phyloP scores from a whole-genome alignment of 2,888 invertebrate genomes.

The Brenthis daphne region DNA sequence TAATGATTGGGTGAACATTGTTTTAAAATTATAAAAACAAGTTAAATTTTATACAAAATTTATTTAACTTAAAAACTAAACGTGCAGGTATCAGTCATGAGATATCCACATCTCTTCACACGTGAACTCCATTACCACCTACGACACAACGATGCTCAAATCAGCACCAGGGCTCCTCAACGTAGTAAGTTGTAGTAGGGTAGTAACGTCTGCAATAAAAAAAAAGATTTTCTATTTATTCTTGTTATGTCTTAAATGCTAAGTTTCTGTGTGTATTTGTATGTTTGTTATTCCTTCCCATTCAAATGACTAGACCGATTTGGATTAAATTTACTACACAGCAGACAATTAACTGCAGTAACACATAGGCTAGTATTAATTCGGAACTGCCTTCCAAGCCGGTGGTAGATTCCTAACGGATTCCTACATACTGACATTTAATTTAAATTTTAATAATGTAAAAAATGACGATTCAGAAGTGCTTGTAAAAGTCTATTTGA shows the following conservation, averaged over 20 bases:
- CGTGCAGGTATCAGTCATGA: conserved; percentile 38
- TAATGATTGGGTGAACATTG: background rate
- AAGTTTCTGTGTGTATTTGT: background rate
- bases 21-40: background rate
- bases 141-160: background rate
- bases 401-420: too few species aligned
- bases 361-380: too few species aligned
- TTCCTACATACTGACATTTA: too few species aligned
- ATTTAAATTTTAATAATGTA: too few species aligned
- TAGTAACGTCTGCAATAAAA: conserved; percentile 48
- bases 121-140: conserved; percentile 19
- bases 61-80: conserved; percentile 31
- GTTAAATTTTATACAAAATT: conserved; percentile 22
- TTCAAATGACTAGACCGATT: too few species aligned
- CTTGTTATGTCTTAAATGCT: background rate
- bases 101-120: conserved; percentile 35
- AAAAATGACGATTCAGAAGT: too few species aligned
- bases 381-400: too few species aligned
- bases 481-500: too few species aligned
- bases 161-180: conserved; percentile 48
- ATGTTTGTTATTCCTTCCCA: too few species aligned
- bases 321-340: too few species aligned
- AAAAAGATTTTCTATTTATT: background rate
- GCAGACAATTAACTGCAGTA: too few species aligned
- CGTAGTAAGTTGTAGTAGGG: conserved; percentile 38